phyloP scores from a whole-genome alignment of 2,888 invertebrate species.

The Thymelicus sylvestris region DNA sequence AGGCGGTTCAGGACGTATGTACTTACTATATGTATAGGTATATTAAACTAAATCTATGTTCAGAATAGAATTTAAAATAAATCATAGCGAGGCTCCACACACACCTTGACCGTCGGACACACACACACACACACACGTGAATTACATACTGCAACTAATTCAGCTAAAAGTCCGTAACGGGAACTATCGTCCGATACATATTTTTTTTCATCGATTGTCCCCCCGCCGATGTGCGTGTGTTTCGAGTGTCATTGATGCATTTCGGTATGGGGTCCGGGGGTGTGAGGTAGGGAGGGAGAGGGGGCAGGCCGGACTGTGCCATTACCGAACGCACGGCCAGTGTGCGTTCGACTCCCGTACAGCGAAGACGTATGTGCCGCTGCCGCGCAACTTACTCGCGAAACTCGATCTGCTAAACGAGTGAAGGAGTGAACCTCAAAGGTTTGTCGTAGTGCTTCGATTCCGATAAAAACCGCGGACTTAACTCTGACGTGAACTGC shows the following conservation, averaged over 20 bases:
- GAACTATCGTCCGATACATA: slow-evolving; percentile 34
- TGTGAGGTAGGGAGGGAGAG: slow-evolving; percentile 59
- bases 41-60: too few relatives aligned
- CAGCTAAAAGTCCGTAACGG: slow-evolving; percentile 33
- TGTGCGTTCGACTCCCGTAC: slow-evolving; percentile 77
- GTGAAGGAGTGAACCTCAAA: slow-evolving; percentile 56
- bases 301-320: slow-evolving; percentile 57
- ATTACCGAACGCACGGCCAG: slow-evolving; percentile 57
- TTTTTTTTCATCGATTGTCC: slow-evolving; percentile 52
- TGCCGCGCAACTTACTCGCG: slow-evolving; percentile 74
- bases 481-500: slow-evolving; percentile 57
- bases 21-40: too few relatives aligned
- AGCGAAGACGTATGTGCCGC: slow-evolving; percentile 73
- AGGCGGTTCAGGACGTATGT: too few relatives aligned
- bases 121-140: slow-evolving; percentile 5
- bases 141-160: slow-evolving; percentile 28
- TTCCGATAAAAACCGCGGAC: slow-evolving; percentile 55
- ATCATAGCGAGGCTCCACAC: too few relatives aligned
- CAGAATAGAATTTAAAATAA: too few relatives aligned
- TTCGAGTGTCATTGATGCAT: slow-evolving; percentile 83
- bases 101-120: too few relatives aligned
- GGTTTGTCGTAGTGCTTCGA: slow-evolving; percentile 71
- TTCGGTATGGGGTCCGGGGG: slow-evolving; percentile 77
- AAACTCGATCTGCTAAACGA: slow-evolving; percentile 64
- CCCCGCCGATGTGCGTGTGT: slow-evolving; percentile 76